Percentiles rank a stretch among this genome's conserved stretches.
Evolutionary conservation across 2,797 vertebrate species (phyloP).

Genomic region (Sitta carolinensis): DNA sequence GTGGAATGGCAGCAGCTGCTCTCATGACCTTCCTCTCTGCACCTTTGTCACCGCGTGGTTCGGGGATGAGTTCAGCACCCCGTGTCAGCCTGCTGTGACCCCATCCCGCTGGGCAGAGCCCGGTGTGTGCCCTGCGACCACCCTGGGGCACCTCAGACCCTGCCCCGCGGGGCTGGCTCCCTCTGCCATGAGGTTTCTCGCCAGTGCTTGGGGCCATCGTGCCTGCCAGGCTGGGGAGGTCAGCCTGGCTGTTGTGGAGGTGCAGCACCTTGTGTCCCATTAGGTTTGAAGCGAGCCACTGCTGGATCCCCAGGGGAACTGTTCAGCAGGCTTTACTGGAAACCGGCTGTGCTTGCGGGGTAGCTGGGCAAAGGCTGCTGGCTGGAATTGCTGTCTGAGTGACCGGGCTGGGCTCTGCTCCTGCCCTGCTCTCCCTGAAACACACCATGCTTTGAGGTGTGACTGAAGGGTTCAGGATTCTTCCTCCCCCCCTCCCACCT

Average conservation of each 20-base stretch:
- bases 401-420: not conserved
- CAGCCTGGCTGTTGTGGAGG: rapidly evolving
- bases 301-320: not conserved
- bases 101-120: not conserved
- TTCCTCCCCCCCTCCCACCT: not conserved
- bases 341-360: not conserved
- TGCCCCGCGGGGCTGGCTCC: rapidly evolving
- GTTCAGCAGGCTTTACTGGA: rapidly evolving
- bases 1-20: constrained; percentile 3
- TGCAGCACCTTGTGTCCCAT: rapidly evolving
- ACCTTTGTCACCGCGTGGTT: not conserved
- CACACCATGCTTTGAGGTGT: rapidly evolving
- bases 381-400: not conserved
- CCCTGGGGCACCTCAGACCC: not conserved
- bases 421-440: not conserved
- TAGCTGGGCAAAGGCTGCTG: rapidly evolving
- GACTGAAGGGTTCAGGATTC: not conserved
- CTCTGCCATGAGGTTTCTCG: rapidly evolving
- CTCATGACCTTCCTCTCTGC: not conserved
- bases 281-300: not conserved
- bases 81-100: not conserved
- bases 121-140: not conserved
- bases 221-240: not conserved
- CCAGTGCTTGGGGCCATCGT: rapidly evolving
- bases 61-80: not conserved